Percentiles rank a stretch among this genome's conserved stretches.
Conservation (phyloP, 2,888 invertebrate genomes). For the Eucriotettix oculatus region DNA sequence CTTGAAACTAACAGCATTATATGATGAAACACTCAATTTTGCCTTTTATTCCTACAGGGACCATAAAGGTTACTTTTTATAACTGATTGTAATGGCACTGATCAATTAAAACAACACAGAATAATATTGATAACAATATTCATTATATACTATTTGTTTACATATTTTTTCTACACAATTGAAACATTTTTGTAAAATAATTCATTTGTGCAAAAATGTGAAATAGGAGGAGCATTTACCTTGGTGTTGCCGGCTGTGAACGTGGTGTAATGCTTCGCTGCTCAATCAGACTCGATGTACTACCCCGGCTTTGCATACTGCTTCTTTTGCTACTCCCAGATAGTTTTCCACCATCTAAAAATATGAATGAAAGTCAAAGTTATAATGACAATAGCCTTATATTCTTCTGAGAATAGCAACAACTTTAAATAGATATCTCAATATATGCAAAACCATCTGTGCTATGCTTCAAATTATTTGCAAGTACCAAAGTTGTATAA, state of each 20-base stretch:
- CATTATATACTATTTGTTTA: neutral
- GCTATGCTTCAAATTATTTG: too few relatives aligned
- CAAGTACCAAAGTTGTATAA: too few relatives aligned
- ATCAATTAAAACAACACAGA: too few relatives aligned
- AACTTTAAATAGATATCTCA: too few relatives aligned
- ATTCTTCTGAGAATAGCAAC: too few relatives aligned
- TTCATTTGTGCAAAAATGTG: neutral
- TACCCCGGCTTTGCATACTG: slow-evolving; percentile 81
- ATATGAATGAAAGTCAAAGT: slow-evolving; percentile 11
- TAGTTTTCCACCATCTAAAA: slow-evolving; percentile 48
- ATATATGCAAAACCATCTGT: too few relatives aligned
- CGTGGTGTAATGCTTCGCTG: slow-evolving; percentile 68
- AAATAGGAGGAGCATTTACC: slow-evolving; percentile 29
- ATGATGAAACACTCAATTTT: too few relatives aligned
- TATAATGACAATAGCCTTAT: too few relatives aligned
- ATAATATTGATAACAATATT: neutral
- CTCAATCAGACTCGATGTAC: slow-evolving; percentile 71
- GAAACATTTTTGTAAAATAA: neutral
- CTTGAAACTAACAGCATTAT: too few relatives aligned
- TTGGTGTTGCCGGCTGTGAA: slow-evolving; percentile 84
- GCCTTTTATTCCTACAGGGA: too few relatives aligned
- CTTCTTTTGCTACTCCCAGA: slow-evolving; percentile 75
- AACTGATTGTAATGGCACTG: too few relatives aligned
- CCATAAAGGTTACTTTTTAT: too few relatives aligned
- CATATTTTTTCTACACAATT: neutral